Evolutionary conservation across 1,140 invertebrate species (phyloP).

Genomic region (Tenebrio molitor): DNA sequence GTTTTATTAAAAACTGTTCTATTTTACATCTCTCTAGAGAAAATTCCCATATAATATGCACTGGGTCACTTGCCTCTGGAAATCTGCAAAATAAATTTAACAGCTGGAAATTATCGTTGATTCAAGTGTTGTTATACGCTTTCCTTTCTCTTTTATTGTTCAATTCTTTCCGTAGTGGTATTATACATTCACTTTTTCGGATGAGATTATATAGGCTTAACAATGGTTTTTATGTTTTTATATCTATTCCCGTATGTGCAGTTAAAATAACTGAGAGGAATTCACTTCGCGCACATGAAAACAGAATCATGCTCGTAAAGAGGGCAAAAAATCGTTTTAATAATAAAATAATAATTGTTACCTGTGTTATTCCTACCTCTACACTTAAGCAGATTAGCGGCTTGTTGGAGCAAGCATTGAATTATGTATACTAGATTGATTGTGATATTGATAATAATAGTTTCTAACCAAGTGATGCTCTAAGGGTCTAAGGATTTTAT

Average conservation of each 20-base stretch:
- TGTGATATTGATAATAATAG: too few relatives aligned
- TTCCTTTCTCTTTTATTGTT: slow-evolving; percentile 10
- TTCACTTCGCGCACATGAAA: neutral
- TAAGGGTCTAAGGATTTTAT: too few relatives aligned
- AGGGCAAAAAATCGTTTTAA: too few relatives aligned
- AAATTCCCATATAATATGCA: slow-evolving; percentile 1
- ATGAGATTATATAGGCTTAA: slow-evolving; percentile 34
- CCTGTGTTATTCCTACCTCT: too few relatives aligned
- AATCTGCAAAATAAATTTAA: slow-evolving; percentile 16
- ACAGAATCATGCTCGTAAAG: slow-evolving; percentile 10
- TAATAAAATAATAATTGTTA: too few relatives aligned
- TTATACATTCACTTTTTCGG: slow-evolving; percentile 16
- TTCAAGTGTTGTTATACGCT: slow-evolving; percentile 4
- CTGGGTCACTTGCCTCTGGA: neutral
- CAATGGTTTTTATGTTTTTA: slow-evolving; percentile 37
- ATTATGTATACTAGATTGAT: too few relatives aligned
- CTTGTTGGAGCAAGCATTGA: too few relatives aligned
- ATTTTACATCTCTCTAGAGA: neutral
- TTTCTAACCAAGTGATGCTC: too few relatives aligned
- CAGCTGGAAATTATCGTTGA: slow-evolving; percentile 19
- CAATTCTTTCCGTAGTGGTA: neutral
- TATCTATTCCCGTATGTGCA: slow-evolving; percentile 25
- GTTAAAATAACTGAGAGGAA: slow-evolving; percentile 30
- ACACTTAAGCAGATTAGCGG: too few relatives aligned
- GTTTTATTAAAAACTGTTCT: slow-evolving; percentile 19